These are phyloP conservation scores for Tenodera sinensis DNA, from an alignment of 2,888 invertebrate genomes.

Conservation along the genomic window DNA sequence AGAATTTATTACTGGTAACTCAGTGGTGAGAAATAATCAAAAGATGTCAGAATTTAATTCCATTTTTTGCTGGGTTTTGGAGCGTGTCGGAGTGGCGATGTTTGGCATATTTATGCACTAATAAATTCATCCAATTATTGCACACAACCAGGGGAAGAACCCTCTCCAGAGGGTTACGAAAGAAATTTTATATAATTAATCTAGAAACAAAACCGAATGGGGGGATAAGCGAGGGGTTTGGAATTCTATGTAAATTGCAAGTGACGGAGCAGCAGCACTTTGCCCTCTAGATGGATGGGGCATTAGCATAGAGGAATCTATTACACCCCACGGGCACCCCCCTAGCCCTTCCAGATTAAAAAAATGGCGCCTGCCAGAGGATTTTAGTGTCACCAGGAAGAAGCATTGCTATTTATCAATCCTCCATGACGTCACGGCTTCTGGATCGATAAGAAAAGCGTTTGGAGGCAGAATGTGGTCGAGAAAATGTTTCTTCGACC, in stretches of 20 bases:
- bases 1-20: not conserved
- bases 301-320: conserved; percentile 15
- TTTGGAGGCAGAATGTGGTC: not conserved
- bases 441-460: not conserved
- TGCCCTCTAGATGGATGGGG: conserved; percentile 14
- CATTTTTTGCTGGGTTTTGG: not conserved
- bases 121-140: conserved; percentile 11
- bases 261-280: conserved; percentile 14
- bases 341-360: conserved; percentile 16
- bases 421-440: conserved; percentile 6
- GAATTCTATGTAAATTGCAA: conserved; percentile 20
- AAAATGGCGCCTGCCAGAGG: conserved; percentile 29
- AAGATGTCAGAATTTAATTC: not conserved
- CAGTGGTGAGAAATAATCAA: not conserved
- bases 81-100: not conserved
- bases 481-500: too few species aligned
- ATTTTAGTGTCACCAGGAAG: conserved; percentile 28
- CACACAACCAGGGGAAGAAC: not conserved
- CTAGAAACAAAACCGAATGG: not conserved
- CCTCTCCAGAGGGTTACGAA: not conserved
- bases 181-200: not conserved
- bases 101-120: conserved; percentile 5
- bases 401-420: conserved; percentile 27
- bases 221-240: not conserved
- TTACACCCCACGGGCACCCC: not conserved